phyloP scores from a whole-genome alignment of 1,140 invertebrate species.

The Drosophila parvula region DNA sequence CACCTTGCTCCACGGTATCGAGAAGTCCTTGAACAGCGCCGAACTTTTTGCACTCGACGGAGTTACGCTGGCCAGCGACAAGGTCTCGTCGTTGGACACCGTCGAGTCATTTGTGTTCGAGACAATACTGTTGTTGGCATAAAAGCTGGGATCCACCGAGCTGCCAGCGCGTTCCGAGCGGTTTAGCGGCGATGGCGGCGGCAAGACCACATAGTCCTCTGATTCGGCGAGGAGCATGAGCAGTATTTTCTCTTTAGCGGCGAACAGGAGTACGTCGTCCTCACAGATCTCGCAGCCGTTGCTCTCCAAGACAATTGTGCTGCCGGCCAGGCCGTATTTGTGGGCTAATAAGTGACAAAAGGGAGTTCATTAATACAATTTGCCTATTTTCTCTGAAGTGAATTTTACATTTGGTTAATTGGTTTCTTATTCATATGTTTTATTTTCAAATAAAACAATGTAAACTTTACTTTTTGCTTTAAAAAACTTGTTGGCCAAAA shows the following conservation, averaged over 20 bases:
- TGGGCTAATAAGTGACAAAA: constrained; percentile 40
- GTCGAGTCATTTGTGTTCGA: constrained; percentile 73
- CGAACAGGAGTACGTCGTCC: constrained; percentile 67
- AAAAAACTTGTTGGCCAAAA: too few species aligned
- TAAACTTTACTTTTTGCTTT: too few species aligned
- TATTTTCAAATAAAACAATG: too few species aligned
- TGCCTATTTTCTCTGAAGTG: too few species aligned
- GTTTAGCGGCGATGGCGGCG: constrained; percentile 67
- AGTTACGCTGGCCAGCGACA: constrained; percentile 66
- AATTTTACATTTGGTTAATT: too few species aligned
- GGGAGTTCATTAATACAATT: not conserved
- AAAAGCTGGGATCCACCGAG: constrained; percentile 70
- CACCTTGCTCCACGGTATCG: constrained; percentile 73
- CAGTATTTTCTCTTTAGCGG: constrained; percentile 71
- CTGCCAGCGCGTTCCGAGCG: constrained; percentile 71
- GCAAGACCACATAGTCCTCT: constrained; percentile 68
- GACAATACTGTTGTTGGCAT: constrained; percentile 61
- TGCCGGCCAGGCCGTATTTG: constrained; percentile 65
- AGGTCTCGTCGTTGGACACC: constrained; percentile 68
- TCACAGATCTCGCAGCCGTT: constrained; percentile 76
- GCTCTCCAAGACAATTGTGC: constrained; percentile 69
- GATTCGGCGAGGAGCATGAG: constrained; percentile 64
- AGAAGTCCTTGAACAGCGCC: constrained; percentile 67
- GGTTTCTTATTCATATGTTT: too few species aligned
- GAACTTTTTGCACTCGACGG: constrained; percentile 63